Conservation (phyloP, 2,888 invertebrate genomes). For the Steinernema carpocapsae region DNA sequence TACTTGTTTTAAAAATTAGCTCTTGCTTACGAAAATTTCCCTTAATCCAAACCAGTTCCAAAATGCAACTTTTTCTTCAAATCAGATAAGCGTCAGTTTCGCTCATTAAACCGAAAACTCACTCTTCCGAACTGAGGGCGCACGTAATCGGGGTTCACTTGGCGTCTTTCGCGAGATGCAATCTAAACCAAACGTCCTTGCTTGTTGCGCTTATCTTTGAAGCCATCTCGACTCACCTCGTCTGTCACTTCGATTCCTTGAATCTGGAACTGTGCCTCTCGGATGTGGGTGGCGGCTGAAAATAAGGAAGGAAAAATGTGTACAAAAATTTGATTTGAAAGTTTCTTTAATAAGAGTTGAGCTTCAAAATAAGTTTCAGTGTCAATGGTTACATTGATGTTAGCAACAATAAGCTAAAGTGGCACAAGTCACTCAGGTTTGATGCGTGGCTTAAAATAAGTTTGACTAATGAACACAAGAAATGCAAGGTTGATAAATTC, state of each 20-base stretch:
- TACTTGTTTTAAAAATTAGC: neutral
- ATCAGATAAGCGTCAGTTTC: too few species aligned
- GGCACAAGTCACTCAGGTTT: too few species aligned
- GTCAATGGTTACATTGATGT: too few species aligned
- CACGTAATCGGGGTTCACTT: slow-evolving; percentile 19
- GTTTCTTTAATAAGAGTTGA: too few species aligned
- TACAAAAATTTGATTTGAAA: too few species aligned
- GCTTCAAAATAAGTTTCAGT: too few species aligned
- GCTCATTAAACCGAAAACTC: neutral
- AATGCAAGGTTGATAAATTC: too few species aligned
- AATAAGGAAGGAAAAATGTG: neutral
- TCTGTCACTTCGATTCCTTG: slow-evolving; percentile 23
- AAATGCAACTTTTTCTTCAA: neutral
- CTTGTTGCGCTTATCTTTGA: neutral
- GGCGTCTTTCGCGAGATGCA: slow-evolving; percentile 16
- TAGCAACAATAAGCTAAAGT: too few species aligned
- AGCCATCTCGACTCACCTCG: slow-evolving; percentile 18
- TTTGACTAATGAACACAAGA: too few species aligned
- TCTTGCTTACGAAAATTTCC: neutral
- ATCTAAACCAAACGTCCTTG: slow-evolving; percentile 15
- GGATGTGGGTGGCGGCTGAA: slow-evolving; percentile 22
- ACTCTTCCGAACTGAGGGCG: slow-evolving; percentile 24
- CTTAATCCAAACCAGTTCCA: neutral
- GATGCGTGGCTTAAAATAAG: too few species aligned
- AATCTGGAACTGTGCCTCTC: slow-evolving; percentile 4